Conservation (phyloP, 2,797 vertebrate species). For the Galago senegalensis region DNA sequence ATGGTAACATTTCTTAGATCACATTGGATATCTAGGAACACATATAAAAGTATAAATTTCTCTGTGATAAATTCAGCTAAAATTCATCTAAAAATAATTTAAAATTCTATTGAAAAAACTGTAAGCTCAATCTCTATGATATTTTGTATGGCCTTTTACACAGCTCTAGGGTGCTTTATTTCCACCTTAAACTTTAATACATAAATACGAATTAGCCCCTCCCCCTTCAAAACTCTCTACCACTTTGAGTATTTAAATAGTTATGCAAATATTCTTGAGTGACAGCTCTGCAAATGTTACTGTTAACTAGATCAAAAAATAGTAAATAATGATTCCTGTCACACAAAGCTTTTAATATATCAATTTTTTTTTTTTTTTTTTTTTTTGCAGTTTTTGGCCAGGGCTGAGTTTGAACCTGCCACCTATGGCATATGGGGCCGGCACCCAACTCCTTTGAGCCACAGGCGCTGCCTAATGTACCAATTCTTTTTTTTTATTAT, state of each 20-base stretch:
- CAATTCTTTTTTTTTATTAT: too few relatives aligned
- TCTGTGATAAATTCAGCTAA: neutral
- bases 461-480: too few relatives aligned
- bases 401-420: too few relatives aligned
- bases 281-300: conserved; percentile 43
- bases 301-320: neutral
- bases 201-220: neutral
- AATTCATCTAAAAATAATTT: too few relatives aligned
- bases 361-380: neutral
- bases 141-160: neutral
- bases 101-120: neutral
- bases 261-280: conserved; percentile 60
- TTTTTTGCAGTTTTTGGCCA: too few relatives aligned
- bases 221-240: neutral
- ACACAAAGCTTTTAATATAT: conserved; percentile 14
- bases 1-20: neutral
- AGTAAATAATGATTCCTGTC: neutral
- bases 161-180: neutral
- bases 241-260: conserved; percentile 48
- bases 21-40: conserved; percentile 7
- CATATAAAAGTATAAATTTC: neutral
- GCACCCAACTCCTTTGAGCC: too few relatives aligned
- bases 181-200: conserved; percentile 14
- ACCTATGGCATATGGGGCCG: too few relatives aligned
- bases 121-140: neutral